Evolutionary conservation across 2,797 vertebrate species (phyloP).

Genomic region (Melanotaenia trifasciata): DNA sequence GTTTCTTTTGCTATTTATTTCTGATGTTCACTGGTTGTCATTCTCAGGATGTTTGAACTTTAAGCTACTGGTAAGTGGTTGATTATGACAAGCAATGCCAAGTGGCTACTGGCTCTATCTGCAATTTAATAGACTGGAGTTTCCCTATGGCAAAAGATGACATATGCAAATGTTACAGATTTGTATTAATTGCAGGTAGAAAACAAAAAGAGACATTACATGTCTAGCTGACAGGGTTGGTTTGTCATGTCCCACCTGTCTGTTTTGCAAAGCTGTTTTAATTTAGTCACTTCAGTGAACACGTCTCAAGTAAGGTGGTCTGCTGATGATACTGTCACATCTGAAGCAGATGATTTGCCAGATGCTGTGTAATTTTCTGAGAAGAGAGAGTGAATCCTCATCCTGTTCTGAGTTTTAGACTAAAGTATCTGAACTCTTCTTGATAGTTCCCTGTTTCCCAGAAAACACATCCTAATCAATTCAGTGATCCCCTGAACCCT

Average conservation of each 20-base stretch:
- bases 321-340: constrained; percentile 21
- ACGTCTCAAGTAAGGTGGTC: constrained; percentile 32
- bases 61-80: no score
- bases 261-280: constrained; percentile 20
- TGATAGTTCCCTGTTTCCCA: background rate
- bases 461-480: background rate
- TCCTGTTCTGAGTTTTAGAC: background rate
- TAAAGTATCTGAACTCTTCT: constrained; percentile 6
- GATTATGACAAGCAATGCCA: no score
- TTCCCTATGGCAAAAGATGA: no score
- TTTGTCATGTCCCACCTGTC: constrained; percentile 27
- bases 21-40: no score
- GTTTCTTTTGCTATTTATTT: no score
- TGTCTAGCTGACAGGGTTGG: background rate
- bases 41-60: no score
- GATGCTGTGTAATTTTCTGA: constrained; percentile 24
- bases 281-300: constrained; percentile 13
- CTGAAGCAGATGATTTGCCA: constrained; percentile 31
- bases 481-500: background rate
- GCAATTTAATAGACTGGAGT: no score
- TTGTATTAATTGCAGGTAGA: no score
- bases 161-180: no score
- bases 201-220: background rate
- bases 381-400: background rate
- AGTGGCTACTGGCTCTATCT: no score